Evolutionary conservation across 1,140 invertebrate genomes (phyloP), one percentile per base, ranked within the genome.

Genomic region (Microplitis demolitor): DNA sequence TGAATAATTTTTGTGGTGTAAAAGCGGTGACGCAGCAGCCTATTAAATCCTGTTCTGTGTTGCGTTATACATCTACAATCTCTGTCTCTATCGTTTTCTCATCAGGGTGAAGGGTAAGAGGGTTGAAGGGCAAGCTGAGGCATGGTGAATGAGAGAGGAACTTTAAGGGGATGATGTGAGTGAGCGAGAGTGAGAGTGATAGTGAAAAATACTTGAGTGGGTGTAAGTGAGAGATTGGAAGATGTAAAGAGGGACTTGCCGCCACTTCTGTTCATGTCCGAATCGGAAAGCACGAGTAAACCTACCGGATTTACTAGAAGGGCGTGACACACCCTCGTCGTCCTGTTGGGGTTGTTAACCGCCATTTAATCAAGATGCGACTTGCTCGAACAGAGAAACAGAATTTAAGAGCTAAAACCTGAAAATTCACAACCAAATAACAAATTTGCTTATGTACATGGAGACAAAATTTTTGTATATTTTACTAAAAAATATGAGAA

Each of bases 331-430:
- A 24, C 56, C 56, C 56, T 58, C 24, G 56, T 45, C 39, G 51
- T 66, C 50, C 69, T 54, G 61, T 39, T 16, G 68, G 78, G 79
- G 79, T 77, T 79, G 79, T 77, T 78, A 81, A 79, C 76, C 77
- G 74, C 70, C 75, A 78, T 78, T 82, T 81, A 82, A 83, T 83
- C 81, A 83, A 83, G 82, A 83, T 74, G 72, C 69, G 78, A 79
- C 72, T 70, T 5, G 3, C 3, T 14, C 13, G 4, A 64, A 9
- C 62, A 45, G 39, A 45, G 39, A 45, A 45, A 45, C 39, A 9
- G 39, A 45, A 45, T 45, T 45, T 45, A 45, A 45, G 39, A 45
- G 39, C 6, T 9, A 8, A 4, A 45, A 45, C 8, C 39, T 45
- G 5, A 45, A 45, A 45, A 11, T 11, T 6, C 11, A 45, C 39